phyloP scores from a whole-genome alignment of 2,888 invertebrate species.

The Hyppa rectilinea region DNA sequence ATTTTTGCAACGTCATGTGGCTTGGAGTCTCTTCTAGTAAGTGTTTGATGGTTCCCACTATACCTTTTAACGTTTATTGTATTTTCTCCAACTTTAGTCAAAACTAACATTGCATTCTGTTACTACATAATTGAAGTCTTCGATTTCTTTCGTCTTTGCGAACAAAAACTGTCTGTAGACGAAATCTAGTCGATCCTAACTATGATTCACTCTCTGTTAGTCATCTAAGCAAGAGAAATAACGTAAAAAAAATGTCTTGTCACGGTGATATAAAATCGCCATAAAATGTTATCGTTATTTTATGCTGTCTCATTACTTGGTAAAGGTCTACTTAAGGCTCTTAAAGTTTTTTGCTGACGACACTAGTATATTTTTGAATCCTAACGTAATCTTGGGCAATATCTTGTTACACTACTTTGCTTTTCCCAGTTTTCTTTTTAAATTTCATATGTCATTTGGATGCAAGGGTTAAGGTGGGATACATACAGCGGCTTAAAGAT shows the following conservation, averaged over 20 bases:
- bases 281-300: constrained; percentile 27
- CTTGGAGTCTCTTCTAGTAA: constrained; percentile 5
- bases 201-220: constrained; percentile 37
- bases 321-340: background rate
- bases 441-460: background rate
- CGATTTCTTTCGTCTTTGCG: background rate
- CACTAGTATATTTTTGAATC: background rate
- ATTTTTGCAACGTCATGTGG: constrained; percentile 38
- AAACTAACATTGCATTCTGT: constrained; percentile 5
- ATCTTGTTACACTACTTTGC: background rate
- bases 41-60: constrained; percentile 18
- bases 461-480: background rate
- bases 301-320: constrained; percentile 9
- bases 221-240: constrained; percentile 5
- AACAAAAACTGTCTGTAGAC: constrained; percentile 1
- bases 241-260: background rate
- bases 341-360: constrained; percentile 1
- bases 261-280: constrained; percentile 32
- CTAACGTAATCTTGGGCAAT: background rate
- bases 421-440: background rate
- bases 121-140: background rate
- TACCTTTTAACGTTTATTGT: constrained; percentile 22
- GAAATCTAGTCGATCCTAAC: background rate
- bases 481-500: background rate
- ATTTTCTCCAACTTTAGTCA: background rate